A percentile compares a stretch with the other conserved stretches of the same genome.
phyloP scores from a whole-genome alignment of 2,888 invertebrate genomes.

The Limenitis camilla region DNA sequence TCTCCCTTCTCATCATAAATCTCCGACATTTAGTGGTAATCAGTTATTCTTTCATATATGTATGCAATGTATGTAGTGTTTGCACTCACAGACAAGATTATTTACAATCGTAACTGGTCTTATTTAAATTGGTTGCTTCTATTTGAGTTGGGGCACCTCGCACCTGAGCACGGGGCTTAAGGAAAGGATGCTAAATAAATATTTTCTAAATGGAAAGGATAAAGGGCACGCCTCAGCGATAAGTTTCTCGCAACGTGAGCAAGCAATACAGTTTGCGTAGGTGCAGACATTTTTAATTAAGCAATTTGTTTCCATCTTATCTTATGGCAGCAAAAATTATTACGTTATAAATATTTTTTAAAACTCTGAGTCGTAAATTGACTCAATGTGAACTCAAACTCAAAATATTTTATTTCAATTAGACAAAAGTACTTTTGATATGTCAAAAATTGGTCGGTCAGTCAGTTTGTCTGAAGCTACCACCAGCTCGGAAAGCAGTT shows the following conservation, averaged over 20 bases:
- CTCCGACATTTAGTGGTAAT: too few species aligned
- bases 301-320: background rate
- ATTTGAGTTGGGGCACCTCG: constrained; percentile 65
- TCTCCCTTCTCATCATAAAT: too few species aligned
- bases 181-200: constrained; percentile 70
- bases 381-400: too few species aligned
- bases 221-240: constrained; percentile 61
- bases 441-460: too few species aligned
- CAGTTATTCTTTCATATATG: too few species aligned
- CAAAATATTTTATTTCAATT: too few species aligned
- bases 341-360: background rate
- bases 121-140: constrained; percentile 63
- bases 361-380: background rate
- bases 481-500: too few species aligned
- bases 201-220: constrained; percentile 67
- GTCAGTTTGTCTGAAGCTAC: too few species aligned
- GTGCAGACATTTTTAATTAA: constrained; percentile 34
- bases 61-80: too few species aligned
- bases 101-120: constrained; percentile 49
- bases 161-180: constrained; percentile 66
- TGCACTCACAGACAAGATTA: constrained; percentile 24
- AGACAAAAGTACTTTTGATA: too few species aligned
- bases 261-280: constrained; percentile 47
- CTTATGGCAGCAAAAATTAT: background rate
- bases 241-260: constrained; percentile 52